Evolutionary conservation across 2,888 invertebrate species (phyloP), one percentile per base, ranked within the genome.

Genomic region (Lithophane semibrunnea): DNA sequence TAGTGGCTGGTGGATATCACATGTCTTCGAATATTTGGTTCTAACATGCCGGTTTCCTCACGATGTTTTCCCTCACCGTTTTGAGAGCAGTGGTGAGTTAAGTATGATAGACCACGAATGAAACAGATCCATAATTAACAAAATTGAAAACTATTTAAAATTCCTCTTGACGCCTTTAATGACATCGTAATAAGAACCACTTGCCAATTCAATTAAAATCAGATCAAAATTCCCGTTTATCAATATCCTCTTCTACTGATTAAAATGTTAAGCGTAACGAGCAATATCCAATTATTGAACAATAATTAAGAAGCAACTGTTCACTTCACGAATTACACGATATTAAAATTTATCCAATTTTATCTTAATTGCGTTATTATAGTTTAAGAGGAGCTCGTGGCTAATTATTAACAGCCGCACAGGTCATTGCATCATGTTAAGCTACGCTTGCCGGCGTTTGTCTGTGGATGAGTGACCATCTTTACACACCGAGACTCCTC

Each of bases 181-280:
- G 42, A 58, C 49, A 49, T 56, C 37, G 37, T 67, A 37, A 52
- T 77, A 63, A 68, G 56, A 61, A 18, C 49, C 24, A 63, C 29
- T 82, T 66, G 37, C 10, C 12, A 0, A 8, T 42, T 37, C 18
- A 76, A 81, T 65, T 74, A 78, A 82, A 60, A 60, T 24, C n/a
- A 60, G 24, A 47, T 82, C 12, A 66, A 61, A 54, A 29, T 65
- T n/a, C 71, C 9, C 65, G 7, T n/a, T 54, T n/a, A 47, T 37
- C 56, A 56, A 76, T 67, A 58, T 77, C 67, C 64, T 65, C 54
- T 67, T 74, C 18, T 8, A 9, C 49, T 56, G 13, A 76, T 76
- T 61, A 63, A 56, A 67, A 37, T 37, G 42, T 12, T 16, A 4
- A 63, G 5, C 44, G 56, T 47, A 37, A 64, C 61, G 63, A 68